Evolutionary conservation across 2,113 vertebrate species (phyloP).

Genomic region (Rhea americana): DNA sequence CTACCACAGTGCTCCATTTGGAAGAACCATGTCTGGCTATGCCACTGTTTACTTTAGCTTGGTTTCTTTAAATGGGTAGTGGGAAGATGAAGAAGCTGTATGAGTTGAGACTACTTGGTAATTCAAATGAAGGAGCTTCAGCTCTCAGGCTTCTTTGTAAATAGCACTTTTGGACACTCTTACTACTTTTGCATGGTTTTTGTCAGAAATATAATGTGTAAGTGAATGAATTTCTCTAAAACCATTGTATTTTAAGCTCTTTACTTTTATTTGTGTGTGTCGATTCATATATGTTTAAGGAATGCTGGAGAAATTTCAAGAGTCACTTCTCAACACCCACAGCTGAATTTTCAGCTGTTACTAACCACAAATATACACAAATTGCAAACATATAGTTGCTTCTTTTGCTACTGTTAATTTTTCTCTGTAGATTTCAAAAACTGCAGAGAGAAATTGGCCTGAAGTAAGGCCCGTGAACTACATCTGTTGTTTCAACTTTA

Average conservation of each 20-base stretch:
- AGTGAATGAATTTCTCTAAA: not conserved
- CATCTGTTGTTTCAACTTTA: not conserved
- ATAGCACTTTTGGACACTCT: not conserved
- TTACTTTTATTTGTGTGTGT: not conserved
- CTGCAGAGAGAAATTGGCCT: not conserved
- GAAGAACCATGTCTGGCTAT: not conserved
- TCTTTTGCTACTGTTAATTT: not conserved
- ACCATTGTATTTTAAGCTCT: not conserved
- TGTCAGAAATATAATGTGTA: not conserved
- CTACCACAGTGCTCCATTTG: not conserved
- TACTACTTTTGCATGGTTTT: not conserved
- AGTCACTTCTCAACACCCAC: not conserved
- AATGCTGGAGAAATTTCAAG: not conserved
- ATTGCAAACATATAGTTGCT: not conserved
- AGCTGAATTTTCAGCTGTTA: not conserved
- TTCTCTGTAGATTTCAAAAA: not conserved
- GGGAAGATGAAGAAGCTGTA: not conserved
- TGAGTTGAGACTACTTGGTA: not conserved
- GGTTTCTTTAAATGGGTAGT: not conserved
- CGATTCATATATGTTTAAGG: not conserved
- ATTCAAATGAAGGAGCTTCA: not conserved
- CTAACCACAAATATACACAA: accelerated
- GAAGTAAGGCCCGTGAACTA: not conserved
- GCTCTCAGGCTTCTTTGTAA: not conserved
- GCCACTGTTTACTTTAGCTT: not conserved